phyloP scores from a whole-genome alignment of 53 echinoderm and acorn worm genomes.

The Crossaster papposus region DNA sequence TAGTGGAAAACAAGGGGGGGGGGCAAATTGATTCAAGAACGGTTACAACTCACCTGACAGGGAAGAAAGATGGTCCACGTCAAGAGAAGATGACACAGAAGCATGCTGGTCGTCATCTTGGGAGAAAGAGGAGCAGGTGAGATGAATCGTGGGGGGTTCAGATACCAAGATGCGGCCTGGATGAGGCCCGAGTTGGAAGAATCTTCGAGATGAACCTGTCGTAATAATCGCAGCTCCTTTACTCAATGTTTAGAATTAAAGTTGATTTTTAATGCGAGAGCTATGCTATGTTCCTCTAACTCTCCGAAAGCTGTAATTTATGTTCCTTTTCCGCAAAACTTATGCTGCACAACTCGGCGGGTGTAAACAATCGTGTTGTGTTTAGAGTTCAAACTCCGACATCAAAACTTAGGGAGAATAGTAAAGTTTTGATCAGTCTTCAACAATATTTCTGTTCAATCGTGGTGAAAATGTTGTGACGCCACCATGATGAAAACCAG shows the following conservation, averaged over 20 bases:
- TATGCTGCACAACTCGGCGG: not conserved
- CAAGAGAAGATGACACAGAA: not conserved
- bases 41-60: conserved; percentile 46
- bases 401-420: too few relatives aligned
- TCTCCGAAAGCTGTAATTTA: not conserved
- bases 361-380: not conserved
- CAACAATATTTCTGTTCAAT: too few relatives aligned
- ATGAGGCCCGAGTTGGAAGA: not conserved
- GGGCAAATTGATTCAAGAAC: conserved; percentile 32
- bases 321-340: not conserved
- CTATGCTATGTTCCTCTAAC: not conserved
- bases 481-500: too few relatives aligned
- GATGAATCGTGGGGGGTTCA: not conserved
- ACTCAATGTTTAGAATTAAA: not conserved
- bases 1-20: not conserved
- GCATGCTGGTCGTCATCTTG: not conserved
- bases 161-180: not conserved
- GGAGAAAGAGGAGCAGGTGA: not conserved
- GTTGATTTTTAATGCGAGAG: not conserved
- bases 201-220: not conserved
- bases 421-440: too few relatives aligned
- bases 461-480: too few relatives aligned
- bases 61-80: conserved; percentile 30
- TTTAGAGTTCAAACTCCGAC: too few relatives aligned
- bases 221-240: not conserved